Conservation (phyloP, 1,140 invertebrate genomes). For the Rhopalosiphum padi region DNA sequence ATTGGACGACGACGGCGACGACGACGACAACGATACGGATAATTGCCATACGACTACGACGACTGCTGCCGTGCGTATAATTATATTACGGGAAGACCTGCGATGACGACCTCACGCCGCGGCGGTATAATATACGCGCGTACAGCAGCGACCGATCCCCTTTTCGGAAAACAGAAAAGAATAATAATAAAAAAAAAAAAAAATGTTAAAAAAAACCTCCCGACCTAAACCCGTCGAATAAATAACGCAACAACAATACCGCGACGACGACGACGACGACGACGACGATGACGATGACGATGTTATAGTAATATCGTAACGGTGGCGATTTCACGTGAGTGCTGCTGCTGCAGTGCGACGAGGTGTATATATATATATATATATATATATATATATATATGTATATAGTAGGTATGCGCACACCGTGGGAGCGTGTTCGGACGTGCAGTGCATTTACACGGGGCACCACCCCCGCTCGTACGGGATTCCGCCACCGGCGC, state of each 20-base stretch:
- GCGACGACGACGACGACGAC: not conserved
- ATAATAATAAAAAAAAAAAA: not conserved
- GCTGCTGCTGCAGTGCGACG: not conserved
- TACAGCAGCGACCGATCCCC: not conserved
- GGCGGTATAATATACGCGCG: not conserved
- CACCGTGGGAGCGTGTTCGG: slow-evolving; percentile 17
- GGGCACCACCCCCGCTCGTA: not conserved
- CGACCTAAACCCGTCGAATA: not conserved
- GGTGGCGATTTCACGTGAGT: slow-evolving; percentile 17
- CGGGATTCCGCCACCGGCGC: not conserved
- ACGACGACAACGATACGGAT: not conserved
- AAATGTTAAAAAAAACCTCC: not conserved
- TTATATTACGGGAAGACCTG: slow-evolving; percentile 20
- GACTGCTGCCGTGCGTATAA: slow-evolving; percentile 17
- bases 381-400: no score
- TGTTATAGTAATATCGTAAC: not conserved
- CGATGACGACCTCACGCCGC: slow-evolving; percentile 6
- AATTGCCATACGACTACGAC: not conserved
- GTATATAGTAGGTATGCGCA: not conserved
- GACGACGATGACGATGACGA: not conserved
- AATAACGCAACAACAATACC: not conserved
- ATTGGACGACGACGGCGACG: not conserved
- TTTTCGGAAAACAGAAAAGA: not conserved
- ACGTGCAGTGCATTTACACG: not conserved
- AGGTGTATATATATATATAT: no score